Base-by-base conservation (phyloP, 2,797 vertebrate genomes). In the Argyrosomus regius region DNA sequence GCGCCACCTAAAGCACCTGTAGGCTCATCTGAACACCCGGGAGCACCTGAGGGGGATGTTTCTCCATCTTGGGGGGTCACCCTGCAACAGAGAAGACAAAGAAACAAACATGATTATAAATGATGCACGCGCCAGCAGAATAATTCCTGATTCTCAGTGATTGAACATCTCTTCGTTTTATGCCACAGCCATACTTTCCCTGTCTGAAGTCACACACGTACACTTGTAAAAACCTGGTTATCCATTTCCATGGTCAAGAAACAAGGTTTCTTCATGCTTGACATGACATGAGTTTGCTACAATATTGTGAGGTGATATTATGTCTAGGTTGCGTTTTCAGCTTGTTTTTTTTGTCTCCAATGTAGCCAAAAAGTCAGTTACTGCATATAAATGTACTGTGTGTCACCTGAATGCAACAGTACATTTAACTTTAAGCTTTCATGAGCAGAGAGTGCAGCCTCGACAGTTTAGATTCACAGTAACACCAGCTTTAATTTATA, bases 61-160 rank as follows among this genome's bases (percentile, higher is more conserved):
- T 94, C 94, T 94, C 95, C 97, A 92, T 99, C 98, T 60, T 93
- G 96, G 12, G 98, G 97, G 73, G 97, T 97, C 88, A 99, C 96
- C 98, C 98, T 99, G 58, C 20, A 62, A 71, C 14, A 62, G 4
- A 53, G 17, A 14, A 64, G 3, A 84, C 45, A 81, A 13, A 63
- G 11, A 65, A 48, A 64, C 20, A 78, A 41, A 59, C 4, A 35
- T 3, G 10, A 56, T 69, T 7, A 64, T 16, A 39, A 56, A 24
- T 39, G 6, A 59, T 12, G 24, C 45, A 24, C 26, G 13, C 24
- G 39, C 5, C 43, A 49, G 20, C 22, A 46, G 16, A 45, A 14
- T 10, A 24, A 53, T 20, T 35, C 10, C 45, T 18, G 4, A 35
- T 2, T 46, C 9, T 41, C 13, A 48, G 31, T 26, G 45, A 22